These are phyloP conservation scores for Physella acuta DNA, from an alignment of 1,140 invertebrate genomes.

Conservation along the genomic window DNA sequence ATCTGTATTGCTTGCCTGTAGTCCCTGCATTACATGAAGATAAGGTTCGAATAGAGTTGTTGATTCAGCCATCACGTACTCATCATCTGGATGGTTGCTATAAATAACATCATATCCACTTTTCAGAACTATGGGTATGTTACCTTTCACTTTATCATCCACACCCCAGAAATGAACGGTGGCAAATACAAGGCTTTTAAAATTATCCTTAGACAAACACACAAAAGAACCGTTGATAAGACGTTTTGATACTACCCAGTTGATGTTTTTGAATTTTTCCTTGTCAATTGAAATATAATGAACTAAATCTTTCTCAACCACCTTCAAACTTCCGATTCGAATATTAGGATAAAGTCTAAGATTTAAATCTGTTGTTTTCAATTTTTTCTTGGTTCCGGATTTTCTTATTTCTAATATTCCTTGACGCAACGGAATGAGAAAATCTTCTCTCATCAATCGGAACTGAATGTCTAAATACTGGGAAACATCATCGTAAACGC, in stretches of 20 bases:
- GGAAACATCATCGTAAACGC: slow-evolving; percentile 57
- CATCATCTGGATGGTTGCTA: slow-evolving; percentile 17
- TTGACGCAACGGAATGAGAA: slow-evolving; percentile 54
- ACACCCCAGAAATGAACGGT: slow-evolving; percentile 67
- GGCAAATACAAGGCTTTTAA: slow-evolving; percentile 70
- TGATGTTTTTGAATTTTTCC: slow-evolving; percentile 36
- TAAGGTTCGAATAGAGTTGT: slow-evolving; percentile 63
- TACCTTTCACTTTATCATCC: slow-evolving; percentile 39
- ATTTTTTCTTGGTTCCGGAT: not conserved
- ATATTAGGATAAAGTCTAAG: slow-evolving; percentile 40
- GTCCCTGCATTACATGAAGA: slow-evolving; percentile 57
- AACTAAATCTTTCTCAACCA: slow-evolving; percentile 36
- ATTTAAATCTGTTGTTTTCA: slow-evolving; percentile 27
- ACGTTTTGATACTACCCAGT: slow-evolving; percentile 62
- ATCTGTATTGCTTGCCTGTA: slow-evolving; percentile 53
- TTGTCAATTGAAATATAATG: slow-evolving; percentile 47
- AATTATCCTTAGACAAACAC: slow-evolving; percentile 71
- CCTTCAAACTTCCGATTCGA: slow-evolving; percentile 34
- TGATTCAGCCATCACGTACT: slow-evolving; percentile 62
- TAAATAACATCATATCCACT: slow-evolving; percentile 19
- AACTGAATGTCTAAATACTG: slow-evolving; percentile 80
- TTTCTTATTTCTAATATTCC: slow-evolving; percentile 50
- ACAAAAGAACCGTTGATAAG: slow-evolving; percentile 75
- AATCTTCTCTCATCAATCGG: slow-evolving; percentile 74
- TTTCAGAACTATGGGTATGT: slow-evolving; percentile 57